Conservation (phyloP, 2,888 invertebrate species). For the Perithous albicinctus region DNA sequence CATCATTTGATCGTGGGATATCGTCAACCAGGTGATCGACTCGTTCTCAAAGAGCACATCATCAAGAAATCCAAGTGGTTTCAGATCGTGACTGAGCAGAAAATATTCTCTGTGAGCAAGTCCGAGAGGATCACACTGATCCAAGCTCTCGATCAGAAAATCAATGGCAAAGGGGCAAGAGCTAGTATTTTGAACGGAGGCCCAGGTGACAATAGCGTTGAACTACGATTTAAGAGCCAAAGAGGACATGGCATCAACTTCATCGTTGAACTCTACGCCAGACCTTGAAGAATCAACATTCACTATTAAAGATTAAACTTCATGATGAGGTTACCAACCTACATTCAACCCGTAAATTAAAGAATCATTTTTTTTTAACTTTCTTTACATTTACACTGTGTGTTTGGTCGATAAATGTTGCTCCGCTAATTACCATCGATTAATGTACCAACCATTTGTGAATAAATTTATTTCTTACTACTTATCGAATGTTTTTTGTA, state of each 20-base stretch:
- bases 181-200: conserved; percentile 82
- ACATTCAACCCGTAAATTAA: not conserved
- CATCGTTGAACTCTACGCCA: conserved; percentile 59
- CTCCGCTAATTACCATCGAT: not conserved
- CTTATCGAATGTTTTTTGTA: no score
- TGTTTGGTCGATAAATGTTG: not conserved
- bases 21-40: conserved; percentile 72
- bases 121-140: conserved; percentile 79
- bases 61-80: conserved; percentile 75
- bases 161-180: conserved; percentile 83
- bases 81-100: conserved; percentile 71
- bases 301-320: not conserved
- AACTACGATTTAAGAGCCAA: conserved; percentile 83
- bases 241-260: conserved; percentile 83
- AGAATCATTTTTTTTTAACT: not conserved
- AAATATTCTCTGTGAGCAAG: conserved; percentile 68
- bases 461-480: not conserved
- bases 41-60: conserved; percentile 69
- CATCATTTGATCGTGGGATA: conserved; percentile 75
- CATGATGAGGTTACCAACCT: not conserved
- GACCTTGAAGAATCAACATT: conserved; percentile 2
- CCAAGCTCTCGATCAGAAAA: conserved; percentile 80
- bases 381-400: not conserved
- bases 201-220: conserved; percentile 76
- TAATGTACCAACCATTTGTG: not conserved